Base-by-base conservation (phyloP, 1,140 invertebrate genomes). In the Caerostris extrusa region DNA sequence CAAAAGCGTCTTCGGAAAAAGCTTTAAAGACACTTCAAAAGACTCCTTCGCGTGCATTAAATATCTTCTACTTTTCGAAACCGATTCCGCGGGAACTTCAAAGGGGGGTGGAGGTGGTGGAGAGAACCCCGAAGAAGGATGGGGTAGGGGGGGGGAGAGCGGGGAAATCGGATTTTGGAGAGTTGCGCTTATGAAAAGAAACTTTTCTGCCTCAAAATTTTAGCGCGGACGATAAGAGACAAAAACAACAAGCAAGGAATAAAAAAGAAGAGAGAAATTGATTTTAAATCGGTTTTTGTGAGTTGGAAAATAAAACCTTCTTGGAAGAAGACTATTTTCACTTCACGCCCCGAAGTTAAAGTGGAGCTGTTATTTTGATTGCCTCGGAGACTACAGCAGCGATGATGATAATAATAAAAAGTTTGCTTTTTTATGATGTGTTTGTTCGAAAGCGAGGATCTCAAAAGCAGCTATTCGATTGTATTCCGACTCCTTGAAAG, bases 271-370 rank as follows among this genome's bases (percentile, higher is more conserved):
- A 69, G 61, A 50, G 60, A 89, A 89, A 89, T 89, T 89, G 87
- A 89, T 89, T 89, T 89, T 89, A 89, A 89, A 89, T 89, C 87
- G 87, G 87, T 89, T 89, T 89, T 89, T 89, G 19, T 67, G 87
- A 89, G 58, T 61, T 67, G 58, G 87, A 89, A 89, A 89, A 89
- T 89, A 69, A 89, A 89, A 14, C 50, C 12, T 77, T 77, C 34
- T 77, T 34, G 8, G 71, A 53, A 34, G 34, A 34, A 5, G 61
- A 64, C 61, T 64, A 64, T 17, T 64, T 64, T 64, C 19, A 8
- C 71, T 77, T 77, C 71, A 77, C 34, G 71, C 34, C 8, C 71
- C 50, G 71, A 77, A 34, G 10, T 77, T 50, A 34, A 14, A 8
- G 8, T 8, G 71, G 71, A 77, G 71, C 71, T 77, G 71, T 77